Base-by-base conservation (phyloP, 2,888 invertebrate genomes). In the Erebia palarica region DNA sequence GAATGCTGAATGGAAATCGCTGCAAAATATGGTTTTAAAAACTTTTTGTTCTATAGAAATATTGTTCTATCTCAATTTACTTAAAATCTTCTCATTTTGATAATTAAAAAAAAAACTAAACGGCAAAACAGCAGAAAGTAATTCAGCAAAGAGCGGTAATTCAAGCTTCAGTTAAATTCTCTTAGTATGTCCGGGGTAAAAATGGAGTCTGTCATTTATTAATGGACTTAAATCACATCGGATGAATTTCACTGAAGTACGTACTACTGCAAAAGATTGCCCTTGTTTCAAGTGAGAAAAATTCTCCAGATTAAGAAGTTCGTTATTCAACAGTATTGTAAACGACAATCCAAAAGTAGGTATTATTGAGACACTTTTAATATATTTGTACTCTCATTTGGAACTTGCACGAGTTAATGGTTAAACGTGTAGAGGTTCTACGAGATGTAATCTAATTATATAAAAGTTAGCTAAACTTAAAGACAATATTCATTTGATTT, bases 131-230 rank as follows among this genome's bases (percentile, higher is more conserved):
- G 63, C 21, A 63, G 47, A 63, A 63, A 63, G 63, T 49, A 49
- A 49, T 63, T 63, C 47, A 8, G 49, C 21, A 14, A 21, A 47
- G 63, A 63, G 63, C 63, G 18, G 69, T 59, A 44, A 58, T 13
- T 58, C 21, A 16, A 65, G 36, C 60, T 68, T 59, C 60, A 44
- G 59, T 68, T 65, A 16, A 27, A 53, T 49, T 55, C 65, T 68
- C 64, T 68, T 27, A 65, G 60, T 47, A 60, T 49, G 53, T 16
- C 53, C 51, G 14, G 16, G 18, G 21, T 27, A 70, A 69, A 69
- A 69, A 72, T 57, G 16, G 55, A 36, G 69, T 61, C 65, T 65
- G 27, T 67, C 71, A 71, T 72, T 72, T 69, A 72, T 66, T 72
- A 72, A 72, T 66, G 58, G 66, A 69, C 36, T 65, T 55, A 63